Percentiles rank a stretch among this genome's conserved stretches.
Evolutionary conservation across 2,888 invertebrate genomes (phyloP).

Genomic region (Mimumesa dahlbomi): DNA sequence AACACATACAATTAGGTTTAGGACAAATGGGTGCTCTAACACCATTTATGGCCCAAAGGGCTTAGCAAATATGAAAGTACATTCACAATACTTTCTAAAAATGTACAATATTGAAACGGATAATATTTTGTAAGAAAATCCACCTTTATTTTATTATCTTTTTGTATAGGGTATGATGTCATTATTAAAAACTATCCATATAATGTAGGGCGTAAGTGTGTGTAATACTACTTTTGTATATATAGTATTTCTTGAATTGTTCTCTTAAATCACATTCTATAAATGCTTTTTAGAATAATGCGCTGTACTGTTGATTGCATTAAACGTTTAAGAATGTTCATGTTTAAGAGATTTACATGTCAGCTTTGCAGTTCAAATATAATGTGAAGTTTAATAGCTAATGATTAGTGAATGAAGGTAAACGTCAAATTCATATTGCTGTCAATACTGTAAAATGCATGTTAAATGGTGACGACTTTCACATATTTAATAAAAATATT

Average conservation of each 20-base stretch:
- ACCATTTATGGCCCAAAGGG: constrained; percentile 78
- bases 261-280: constrained; percentile 42
- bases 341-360: constrained; percentile 55
- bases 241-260: constrained; percentile 39
- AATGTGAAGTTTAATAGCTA: constrained; percentile 28
- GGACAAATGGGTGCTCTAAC: constrained; percentile 77
- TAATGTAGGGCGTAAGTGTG: constrained; percentile 41
- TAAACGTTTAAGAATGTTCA: constrained; percentile 56
- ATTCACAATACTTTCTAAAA: constrained; percentile 26
- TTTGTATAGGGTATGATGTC: constrained; percentile 56
- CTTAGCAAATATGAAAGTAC: constrained; percentile 65
- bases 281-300: constrained; percentile 37
- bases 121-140: constrained; percentile 51
- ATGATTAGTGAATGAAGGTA: constrained; percentile 10
- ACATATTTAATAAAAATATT: constrained; percentile 25
- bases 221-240: constrained; percentile 48
- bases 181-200: constrained; percentile 43
- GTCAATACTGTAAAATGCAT: constrained; percentile 12
- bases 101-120: constrained; percentile 44
- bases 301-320: constrained; percentile 49
- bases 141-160: constrained; percentile 61
- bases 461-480: constrained; percentile 26
- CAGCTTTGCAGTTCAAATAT: constrained; percentile 30
- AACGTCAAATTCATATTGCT: constrained; percentile 15
- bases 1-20: constrained; percentile 91